A percentile compares a stretch with the other conserved stretches of the same genome.
Conservation (phyloP, 2,797 vertebrate species). For the Todus mexicanus region DNA sequence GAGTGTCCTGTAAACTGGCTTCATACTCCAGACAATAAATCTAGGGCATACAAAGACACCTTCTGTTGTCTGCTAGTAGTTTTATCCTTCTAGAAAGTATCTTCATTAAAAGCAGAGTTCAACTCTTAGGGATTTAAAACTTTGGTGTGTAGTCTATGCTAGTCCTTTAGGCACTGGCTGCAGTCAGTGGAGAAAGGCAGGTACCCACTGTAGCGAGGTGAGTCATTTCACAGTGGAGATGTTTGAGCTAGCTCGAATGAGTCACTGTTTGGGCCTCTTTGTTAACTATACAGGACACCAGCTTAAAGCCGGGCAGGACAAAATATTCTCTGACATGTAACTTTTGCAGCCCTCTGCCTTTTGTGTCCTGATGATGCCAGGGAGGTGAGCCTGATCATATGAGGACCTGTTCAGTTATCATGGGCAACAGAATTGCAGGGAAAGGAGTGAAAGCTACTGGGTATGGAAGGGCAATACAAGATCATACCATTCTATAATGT, state of each 20-base stretch:
- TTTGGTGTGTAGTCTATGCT: not conserved
- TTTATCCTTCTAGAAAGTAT: not conserved
- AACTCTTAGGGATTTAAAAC: not conserved
- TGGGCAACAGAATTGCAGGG: not conserved
- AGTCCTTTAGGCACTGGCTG: not conserved
- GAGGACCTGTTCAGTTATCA: not conserved
- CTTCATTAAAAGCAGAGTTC: not conserved
- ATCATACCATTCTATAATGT: not conserved
- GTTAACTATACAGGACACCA: not conserved
- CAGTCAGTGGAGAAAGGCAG: not conserved
- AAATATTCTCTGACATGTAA: not conserved
- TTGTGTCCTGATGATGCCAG: not conserved
- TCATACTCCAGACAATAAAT: not conserved
- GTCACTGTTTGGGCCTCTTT: not conserved
- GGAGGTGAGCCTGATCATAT: not conserved
- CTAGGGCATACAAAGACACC: not conserved
- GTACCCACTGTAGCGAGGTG: fast-evolving
- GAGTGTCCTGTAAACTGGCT: not conserved
- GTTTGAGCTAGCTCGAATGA: not conserved
- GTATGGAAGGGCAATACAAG: not conserved
- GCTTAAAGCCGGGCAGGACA: not conserved
- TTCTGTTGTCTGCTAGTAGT: not conserved
- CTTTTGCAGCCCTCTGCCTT: not conserved
- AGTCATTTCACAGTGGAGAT: not conserved
- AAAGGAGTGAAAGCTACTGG: not conserved